Base-by-base conservation (phyloP, 2,113 vertebrate species). In the Dascyllus trimaculatus region DNA sequence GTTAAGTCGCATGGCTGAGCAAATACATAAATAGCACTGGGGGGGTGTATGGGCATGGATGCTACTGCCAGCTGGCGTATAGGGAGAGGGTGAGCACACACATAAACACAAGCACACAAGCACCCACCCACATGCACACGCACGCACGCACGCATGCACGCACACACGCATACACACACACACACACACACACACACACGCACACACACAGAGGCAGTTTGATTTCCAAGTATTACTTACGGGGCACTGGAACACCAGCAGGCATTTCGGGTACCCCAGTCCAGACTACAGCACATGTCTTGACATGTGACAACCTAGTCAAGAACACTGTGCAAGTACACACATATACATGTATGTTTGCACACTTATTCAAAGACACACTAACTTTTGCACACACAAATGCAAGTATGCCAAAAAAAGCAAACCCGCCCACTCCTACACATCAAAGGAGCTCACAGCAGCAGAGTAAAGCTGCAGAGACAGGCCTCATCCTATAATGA, bases 1-100 rank as follows among this genome's bases (percentile, higher is more conserved):
- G 90, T 92, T 91, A 92, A 90, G 76, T 89, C 35, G 70, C 80
- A 84, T 56, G 83, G 83, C 74, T 82, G 81, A 89, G 78, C 80
- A 85, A 88, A 88, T 75, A 80, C 88, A 90, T 75, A 84, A 83
- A 90, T 89, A 89, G 81, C 58, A 75, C 25, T 52, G 38, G 11
- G 40, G 11, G 13, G 53, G n/a, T 64, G 75, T 61, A 24, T 35
- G 74, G 48, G 66, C 65, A 80, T 75, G 70, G 58, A 25, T 7
- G n/a, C 78, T 64, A 54, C 67, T 71, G 82, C 84, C 67, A 83
- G 80, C 81, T 87, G 80, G 75, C 48, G 4, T 63, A 25, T 49
- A 78, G 24, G 61, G 52, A 62, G 77, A 57, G 17, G 26, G 70
- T 0, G 18, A 15, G 60, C 58, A 43, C 45, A 66, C 43, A 29